Evolutionary conservation across 1,140 invertebrate species (phyloP), one percentile per base, ranked within the genome.

Genomic region (Atopsyche davidsoni): DNA sequence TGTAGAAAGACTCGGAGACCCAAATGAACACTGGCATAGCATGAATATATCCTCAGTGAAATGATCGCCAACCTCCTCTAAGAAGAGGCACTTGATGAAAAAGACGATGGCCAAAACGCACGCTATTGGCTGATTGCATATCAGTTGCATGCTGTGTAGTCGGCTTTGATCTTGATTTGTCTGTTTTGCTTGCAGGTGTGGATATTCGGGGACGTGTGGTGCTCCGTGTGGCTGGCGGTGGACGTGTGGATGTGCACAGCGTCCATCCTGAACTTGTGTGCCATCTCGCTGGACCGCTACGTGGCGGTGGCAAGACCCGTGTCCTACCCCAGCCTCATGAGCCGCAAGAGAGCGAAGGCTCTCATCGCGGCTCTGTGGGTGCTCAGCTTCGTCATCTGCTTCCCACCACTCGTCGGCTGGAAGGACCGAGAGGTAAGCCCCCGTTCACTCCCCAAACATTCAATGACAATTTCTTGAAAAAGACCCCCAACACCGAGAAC

Each of bases 241-340:
- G 95, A 97, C 69, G 94, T 97, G 1, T 92, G 93, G 87, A 88
- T 97, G 85, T 79, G 93, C 69, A 97, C 94, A 0, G 92, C 94
- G 0, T 94, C 90, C 58, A 97, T 96, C 59, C 75, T 96, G 43
- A 96, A 95, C 70, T 79, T 96, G 21, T 90, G 87, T 64, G 87
- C 86, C 59, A 96, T 96, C 61, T 92, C 89, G 16, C 69, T 93
- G 59, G 93, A 96, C 75, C 80, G 94, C 52, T 98, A 96, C 73
- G 85, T 96, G 62, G 94, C 92, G 0, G 92, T 97, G 41, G 96
- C 93, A 7, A 76, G 91, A 32, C 92, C 95, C 1, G 86, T 98
- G 43, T 87, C 83, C 60, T 98, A 98, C 73, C 89, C 92, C 1
- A 85, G 83, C 70, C 87, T 93, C 57, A 95, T 95, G 88, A 95